Evolutionary conservation across 2,797 vertebrate genomes (phyloP), one percentile per base, ranked within the genome.

Genomic region (Xiphophorus birchmanni): DNA sequence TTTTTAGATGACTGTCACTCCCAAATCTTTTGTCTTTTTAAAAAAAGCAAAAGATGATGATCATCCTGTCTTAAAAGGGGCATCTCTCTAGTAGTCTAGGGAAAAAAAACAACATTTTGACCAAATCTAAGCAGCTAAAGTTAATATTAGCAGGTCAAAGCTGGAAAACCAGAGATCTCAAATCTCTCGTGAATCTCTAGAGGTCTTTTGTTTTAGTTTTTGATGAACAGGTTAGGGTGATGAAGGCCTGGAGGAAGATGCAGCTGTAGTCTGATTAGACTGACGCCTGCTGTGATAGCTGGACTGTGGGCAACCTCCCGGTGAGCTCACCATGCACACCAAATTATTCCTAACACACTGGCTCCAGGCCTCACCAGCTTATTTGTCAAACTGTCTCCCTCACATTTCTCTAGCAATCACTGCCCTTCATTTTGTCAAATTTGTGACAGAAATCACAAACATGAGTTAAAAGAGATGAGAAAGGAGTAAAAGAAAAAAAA

Each of bases 261-360:
- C 82, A 82, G 75, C 87, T 78, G 72, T 74, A 80, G 82, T 87
- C 84, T 93, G 94, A 95, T 95, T 94, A 94, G 91, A 87, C 21
- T 60, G 69, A 48, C 29, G 80, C 93, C 90, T 52, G 88, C 92
- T 90, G 89, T 76, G 87, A 80, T 73, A 78, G 79, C 83, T 73
- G 86, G 83, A 84, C 85, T 78, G 82, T 78, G 87, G 77, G 77
- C 75, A 81, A 87, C 87, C 83, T 79, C 91, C 82, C 40, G 54
- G 85, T 80, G 90, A 79, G 89, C 86, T 84, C 82, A 79, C 67
- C 74, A 56, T 58, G 47, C 56, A 73, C 79, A 76, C 79, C 71
- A 85, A 90, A 93, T 88, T 80, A 90, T 76, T 81, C 84, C 73
- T 79, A 50, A 78, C 77, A 82, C 48, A 80, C 86, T 77, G 87